Conservation (phyloP, 1,140 invertebrate species). For the Dendrolimus punctatus region DNA sequence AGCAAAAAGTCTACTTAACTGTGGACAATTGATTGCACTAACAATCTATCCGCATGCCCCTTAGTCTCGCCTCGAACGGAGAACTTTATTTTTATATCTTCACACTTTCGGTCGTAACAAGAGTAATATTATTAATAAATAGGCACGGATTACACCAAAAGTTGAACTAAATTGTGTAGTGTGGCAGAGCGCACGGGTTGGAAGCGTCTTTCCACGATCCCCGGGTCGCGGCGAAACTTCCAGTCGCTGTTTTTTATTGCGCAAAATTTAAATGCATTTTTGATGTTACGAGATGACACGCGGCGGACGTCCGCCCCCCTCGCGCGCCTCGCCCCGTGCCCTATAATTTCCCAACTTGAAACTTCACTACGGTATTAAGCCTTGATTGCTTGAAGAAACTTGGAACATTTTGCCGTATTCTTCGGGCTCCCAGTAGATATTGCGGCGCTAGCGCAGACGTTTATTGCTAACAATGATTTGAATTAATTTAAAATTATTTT, state of each 20-base stretch:
- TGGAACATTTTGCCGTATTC: constrained; percentile 70
- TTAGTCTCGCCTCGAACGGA: constrained; percentile 3
- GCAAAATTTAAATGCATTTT: constrained; percentile 72
- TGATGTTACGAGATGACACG: constrained; percentile 72
- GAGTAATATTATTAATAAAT: constrained; percentile 29
- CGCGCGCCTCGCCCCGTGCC: constrained; percentile 34
- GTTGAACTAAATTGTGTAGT: constrained; percentile 43
- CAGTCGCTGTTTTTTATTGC: constrained; percentile 69
- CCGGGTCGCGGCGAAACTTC: constrained; percentile 63
- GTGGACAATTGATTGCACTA: constrained; percentile 34
- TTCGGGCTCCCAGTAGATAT: constrained; percentile 65
- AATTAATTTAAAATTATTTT: constrained; percentile 47
- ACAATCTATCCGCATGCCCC: constrained; percentile 11
- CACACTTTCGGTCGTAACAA: constrained; percentile 10
- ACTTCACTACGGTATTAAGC: constrained; percentile 70
- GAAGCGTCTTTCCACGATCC: constrained; percentile 45
- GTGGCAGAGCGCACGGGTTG: constrained; percentile 32
- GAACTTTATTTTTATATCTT: constrained; percentile 7
- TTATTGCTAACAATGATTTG: constrained; percentile 61
- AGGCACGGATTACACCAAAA: constrained; percentile 30
- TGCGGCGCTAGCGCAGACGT: constrained; percentile 47
- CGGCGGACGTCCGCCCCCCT: constrained; percentile 52
- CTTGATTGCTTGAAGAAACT: constrained; percentile 71
- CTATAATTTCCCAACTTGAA: constrained; percentile 70
- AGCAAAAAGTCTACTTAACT: constrained; percentile 22